Evolutionary conservation across 2,797 vertebrate genomes (phyloP).

Genomic region (Uromys caudimaculatus): DNA sequence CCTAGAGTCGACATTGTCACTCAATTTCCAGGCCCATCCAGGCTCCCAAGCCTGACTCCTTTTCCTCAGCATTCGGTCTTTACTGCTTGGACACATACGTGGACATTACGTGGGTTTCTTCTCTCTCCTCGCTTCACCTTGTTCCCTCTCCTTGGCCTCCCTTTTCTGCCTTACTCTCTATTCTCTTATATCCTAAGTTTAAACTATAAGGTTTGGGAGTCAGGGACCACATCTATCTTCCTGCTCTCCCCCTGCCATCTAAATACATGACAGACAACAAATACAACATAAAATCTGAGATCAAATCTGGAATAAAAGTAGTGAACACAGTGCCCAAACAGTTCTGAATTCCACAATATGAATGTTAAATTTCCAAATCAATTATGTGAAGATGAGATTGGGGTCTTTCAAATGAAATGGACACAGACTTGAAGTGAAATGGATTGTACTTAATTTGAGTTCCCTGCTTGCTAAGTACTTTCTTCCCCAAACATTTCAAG

Average conservation of each 20-base stretch:
- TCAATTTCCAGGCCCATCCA: neutral
- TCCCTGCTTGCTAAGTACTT: neutral
- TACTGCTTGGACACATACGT: neutral
- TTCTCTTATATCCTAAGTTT: neutral
- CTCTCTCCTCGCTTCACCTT: neutral
- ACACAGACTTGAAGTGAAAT: slow-evolving; percentile 7
- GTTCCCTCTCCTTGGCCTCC: neutral
- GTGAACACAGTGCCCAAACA: neutral
- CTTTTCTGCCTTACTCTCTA: neutral
- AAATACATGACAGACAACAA: neutral
- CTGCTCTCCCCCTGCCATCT: neutral
- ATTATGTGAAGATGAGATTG: neutral
- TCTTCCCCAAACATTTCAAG: slow-evolving; percentile 44
- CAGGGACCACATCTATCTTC: neutral
- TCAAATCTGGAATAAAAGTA: slow-evolving; percentile 32
- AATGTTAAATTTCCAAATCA: slow-evolving; percentile 4
- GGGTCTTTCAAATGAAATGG: neutral
- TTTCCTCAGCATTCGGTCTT: neutral
- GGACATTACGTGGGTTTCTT: neutral
- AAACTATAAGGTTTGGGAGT: neutral
- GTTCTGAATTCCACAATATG: neutral
- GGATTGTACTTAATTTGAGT: neutral
- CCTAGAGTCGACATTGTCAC: neutral
- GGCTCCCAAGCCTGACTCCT: neutral
- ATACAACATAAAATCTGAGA: neutral